Base-by-base conservation (phyloP, 2,113 vertebrate species). In the Sterna hirundo region DNA sequence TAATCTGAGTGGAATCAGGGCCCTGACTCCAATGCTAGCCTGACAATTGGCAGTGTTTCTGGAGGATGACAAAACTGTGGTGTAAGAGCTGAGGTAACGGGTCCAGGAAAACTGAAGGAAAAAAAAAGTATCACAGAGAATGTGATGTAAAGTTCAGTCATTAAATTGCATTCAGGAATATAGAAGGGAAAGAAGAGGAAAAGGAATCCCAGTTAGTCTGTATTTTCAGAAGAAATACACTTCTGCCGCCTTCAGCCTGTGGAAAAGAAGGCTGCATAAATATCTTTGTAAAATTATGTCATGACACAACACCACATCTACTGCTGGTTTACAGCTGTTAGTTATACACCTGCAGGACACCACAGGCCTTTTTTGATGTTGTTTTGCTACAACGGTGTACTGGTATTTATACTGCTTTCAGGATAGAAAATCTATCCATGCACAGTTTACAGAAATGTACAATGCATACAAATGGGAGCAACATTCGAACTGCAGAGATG, bases 21-120 rank as follows among this genome's bases (percentile, higher is more conserved):
- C 32, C 29, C 9, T 86, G 14, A 25, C 1, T 60, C 44, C n/a
- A 55, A 6, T 17, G 19, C 3, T 27, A 15, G 2, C 5, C 36
- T 77, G 36, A n/a, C 13, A 58, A 40, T 21, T 34, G 42, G 9
- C 25, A 40, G 10, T 47, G 11, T 44, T 89, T 57, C 68, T 58
- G 23, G 10, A 62, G 23, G 6, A 47, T 61, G 30, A 54, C 20
- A 47, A 30, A 30, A 3, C 12, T 88, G 21, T 51, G 29, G 6
- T n/a, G 5, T 34, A 51, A 55, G 10, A 51, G 2, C 4, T 79
- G 47, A 49, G 9, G 38, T 38, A 42, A 42, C 0, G 0, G 9
- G 15, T 34, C 18, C 15, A 66, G n/a, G 17, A 71, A 88, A 71
- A 66, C 1, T 38, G 11, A 54, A 83, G n/a, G 20, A 5, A 77